These are phyloP conservation scores for Nettapus auritus DNA, from an alignment of 2,113 vertebrate species.

Conservation along the genomic window DNA sequence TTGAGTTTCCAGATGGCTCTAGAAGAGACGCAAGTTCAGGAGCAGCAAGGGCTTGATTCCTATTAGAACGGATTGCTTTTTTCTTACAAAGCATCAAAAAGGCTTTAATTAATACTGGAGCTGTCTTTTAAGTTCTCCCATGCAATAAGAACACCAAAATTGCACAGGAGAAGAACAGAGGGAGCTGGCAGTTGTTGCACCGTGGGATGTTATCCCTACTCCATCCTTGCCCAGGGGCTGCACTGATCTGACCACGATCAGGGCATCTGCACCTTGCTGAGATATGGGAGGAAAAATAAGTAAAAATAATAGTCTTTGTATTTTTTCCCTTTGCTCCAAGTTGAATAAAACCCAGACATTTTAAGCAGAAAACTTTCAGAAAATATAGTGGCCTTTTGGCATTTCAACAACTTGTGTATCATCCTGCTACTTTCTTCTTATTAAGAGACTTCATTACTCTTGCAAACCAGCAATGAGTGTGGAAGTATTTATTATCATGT, in stretches of 20 bases:
- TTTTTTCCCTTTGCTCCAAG: background rate
- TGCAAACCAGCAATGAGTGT: background rate
- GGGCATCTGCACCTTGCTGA: background rate
- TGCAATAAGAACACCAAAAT: background rate
- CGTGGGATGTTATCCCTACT: background rate
- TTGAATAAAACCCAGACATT: background rate
- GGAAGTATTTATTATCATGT: background rate
- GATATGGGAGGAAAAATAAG: accelerated
- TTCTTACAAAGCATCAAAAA: background rate
- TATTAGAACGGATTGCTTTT: background rate
- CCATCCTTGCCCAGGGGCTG: background rate
- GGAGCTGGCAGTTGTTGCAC: background rate
- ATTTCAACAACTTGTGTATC: background rate
- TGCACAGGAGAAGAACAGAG: background rate
- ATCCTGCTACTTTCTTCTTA: background rate
- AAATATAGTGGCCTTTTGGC: background rate
- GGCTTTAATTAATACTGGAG: background rate
- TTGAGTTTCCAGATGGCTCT: background rate
- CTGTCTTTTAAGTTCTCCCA: background rate
- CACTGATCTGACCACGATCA: background rate
- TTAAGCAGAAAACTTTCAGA: background rate
- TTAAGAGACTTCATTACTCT: background rate
- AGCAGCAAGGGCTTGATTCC: background rate
- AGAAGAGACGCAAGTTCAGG: background rate
- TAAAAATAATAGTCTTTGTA: background rate